Base-by-base conservation (phyloP, 2,888 invertebrate genomes). In the Lycophotia porphyrea region DNA sequence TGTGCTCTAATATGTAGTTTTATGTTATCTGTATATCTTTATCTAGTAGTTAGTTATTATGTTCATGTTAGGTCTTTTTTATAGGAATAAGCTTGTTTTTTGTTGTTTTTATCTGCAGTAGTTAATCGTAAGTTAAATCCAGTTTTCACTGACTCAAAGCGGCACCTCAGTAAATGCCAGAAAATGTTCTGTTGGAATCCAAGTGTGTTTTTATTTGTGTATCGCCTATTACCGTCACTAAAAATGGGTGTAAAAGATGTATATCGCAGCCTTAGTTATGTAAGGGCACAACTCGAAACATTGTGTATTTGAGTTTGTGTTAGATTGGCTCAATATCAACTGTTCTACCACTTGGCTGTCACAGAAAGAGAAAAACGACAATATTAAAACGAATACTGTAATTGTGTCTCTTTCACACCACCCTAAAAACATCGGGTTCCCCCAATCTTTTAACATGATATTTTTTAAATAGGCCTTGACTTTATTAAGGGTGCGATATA, bases 1-100 rank as follows among this genome's bases (percentile, higher is more conserved):
- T 75, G 55, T 75, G 81, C 42, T 81, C 60, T 76, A 70, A 75
- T 80, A 72, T 71, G 69, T 70, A 47, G 42, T 68, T 47, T 69
- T 64, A 15, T 63, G 47, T 71, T 49, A 13, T n/a, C 21, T 24
- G 8, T 72, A 31, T 65, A 36, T 44, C 31, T 67, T 60, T 68
- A 68, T 68, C 47, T 58, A 66, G 52, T 49, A 77, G 1, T 31
- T 31, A 42, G 47, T 27, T 34, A 9, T 61, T 27, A 55, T 31
- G 42, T 7, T 64, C 13, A 15, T 66, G 74, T 55, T 55, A 47
- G 24, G 13, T 27, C 21, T 76, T 64, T 63, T 24, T 64, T 69
- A 15, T n/a, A 24, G 1, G 34, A 31, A 27, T 58, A 47, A 55
- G 18, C 3, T n/a, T 34, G 36, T 70, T 68, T n/a, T n/a, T 75